Conservation (phyloP, 1,140 invertebrate species). For the Bombus turneri region DNA sequence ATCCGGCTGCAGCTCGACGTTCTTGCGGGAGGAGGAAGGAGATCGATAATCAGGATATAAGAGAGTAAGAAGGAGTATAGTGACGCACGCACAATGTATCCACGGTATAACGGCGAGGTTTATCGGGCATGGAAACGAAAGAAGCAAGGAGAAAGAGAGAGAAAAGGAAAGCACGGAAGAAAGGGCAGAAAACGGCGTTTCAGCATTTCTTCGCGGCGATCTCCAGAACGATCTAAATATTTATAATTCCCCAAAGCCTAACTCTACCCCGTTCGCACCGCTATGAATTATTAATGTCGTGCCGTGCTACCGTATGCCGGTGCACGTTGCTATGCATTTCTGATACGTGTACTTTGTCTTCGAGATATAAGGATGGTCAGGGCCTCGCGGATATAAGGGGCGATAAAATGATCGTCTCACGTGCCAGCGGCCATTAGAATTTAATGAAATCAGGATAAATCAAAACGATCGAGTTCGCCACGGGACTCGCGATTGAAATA, state of each 20-base stretch:
- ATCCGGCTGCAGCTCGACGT: not conserved
- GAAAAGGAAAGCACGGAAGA: not conserved
- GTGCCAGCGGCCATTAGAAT: slow-evolving; percentile 30
- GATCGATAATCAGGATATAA: not conserved
- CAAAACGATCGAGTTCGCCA: not conserved
- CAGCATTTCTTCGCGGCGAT: slow-evolving; percentile 48
- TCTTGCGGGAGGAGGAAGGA: not conserved
- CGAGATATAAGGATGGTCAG: slow-evolving; percentile 62
- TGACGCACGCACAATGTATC: slow-evolving; percentile 1
- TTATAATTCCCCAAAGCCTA: slow-evolving; percentile 67
- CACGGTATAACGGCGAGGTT: slow-evolving; percentile 2
- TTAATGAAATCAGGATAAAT: slow-evolving; percentile 49
- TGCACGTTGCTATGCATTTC: slow-evolving; percentile 57
- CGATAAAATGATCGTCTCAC: slow-evolving; percentile 55
- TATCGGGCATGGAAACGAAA: slow-evolving; percentile 10
- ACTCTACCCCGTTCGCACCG: slow-evolving; percentile 43
- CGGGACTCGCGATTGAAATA: not conserved
- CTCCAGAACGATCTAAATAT: slow-evolving; percentile 65
- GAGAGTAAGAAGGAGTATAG: not conserved
- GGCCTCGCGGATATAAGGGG: slow-evolving; percentile 41
- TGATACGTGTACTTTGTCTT: slow-evolving; percentile 65
- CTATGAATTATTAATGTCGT: slow-evolving; percentile 67
- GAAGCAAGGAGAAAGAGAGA: not conserved
- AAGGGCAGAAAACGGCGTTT: slow-evolving; percentile 37
- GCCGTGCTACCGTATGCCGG: slow-evolving; percentile 60